A percentile compares a stretch with the other conserved stretches of the same genome.
These are phyloP conservation scores for Craterocephalus amniculus DNA, from an alignment of 2,797 vertebrate genomes.

Conservation along the genomic window DNA sequence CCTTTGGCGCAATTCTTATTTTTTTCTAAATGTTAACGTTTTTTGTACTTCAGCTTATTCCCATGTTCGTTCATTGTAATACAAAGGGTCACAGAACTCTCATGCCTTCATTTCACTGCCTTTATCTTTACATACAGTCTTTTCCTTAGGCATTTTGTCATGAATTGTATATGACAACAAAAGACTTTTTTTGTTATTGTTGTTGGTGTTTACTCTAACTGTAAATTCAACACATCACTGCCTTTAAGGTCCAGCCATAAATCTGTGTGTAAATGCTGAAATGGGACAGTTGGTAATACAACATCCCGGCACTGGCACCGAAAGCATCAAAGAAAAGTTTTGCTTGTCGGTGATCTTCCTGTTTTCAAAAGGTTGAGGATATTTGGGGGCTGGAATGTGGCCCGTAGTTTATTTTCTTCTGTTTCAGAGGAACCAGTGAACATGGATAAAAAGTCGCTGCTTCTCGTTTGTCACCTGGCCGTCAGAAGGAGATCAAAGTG, in stretches of 20 bases:
- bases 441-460: too few relatives aligned
- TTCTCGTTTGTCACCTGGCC: too few relatives aligned
- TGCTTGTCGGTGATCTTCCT: conserved; percentile 12
- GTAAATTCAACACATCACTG: background rate
- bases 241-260: background rate
- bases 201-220: background rate
- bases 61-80: conserved; percentile 4
- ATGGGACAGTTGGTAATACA: conserved; percentile 55
- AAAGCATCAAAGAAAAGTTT: conserved; percentile 48
- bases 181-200: background rate
- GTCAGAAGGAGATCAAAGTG: too few relatives aligned
- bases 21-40: too few relatives aligned
- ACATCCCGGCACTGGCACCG: conserved; percentile 51
- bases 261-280: conserved; percentile 56
- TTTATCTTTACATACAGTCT: background rate
- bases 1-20: background rate
- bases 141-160: conserved; percentile 39
- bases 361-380: background rate
- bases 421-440: too few relatives aligned
- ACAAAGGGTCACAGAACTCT: conserved; percentile 1
- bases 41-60: too few relatives aligned
- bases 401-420: too few relatives aligned
- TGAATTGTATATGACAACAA: conserved; percentile 5
- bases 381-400: too few relatives aligned
- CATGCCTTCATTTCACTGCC: background rate